Evolutionary conservation across 2,888 invertebrate genomes (phyloP).

Genomic region (Drosophila nr. perissopoda): DNA sequence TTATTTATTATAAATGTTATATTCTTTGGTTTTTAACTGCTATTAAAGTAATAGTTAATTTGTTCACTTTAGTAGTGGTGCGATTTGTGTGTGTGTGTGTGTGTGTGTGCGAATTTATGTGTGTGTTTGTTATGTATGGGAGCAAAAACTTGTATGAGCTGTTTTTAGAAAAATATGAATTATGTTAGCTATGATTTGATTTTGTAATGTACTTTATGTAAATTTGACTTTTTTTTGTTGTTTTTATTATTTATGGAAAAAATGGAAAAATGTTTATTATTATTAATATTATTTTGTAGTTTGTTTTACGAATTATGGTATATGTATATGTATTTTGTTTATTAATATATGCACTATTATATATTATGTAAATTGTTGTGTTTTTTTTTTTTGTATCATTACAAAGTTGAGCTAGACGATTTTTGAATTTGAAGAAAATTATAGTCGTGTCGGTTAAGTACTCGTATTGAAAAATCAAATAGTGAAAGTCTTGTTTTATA

Average conservation of each 20-base stretch:
- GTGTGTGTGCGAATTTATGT: slow-evolving; percentile 20
- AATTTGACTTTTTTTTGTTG: slow-evolving; percentile 1
- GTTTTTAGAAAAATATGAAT: slow-evolving; percentile 74
- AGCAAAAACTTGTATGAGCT: slow-evolving; percentile 72
- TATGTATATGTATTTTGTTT: slow-evolving; percentile 43
- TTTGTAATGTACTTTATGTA: slow-evolving; percentile 20
- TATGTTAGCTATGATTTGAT: slow-evolving; percentile 45
- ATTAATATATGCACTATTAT: slow-evolving; percentile 39
- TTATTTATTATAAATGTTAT: slow-evolving; percentile 12
- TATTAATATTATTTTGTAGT: slow-evolving; percentile 21
- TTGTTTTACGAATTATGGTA: slow-evolving; percentile 49
- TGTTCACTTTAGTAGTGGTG: slow-evolving; percentile 56
- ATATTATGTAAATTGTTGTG: slow-evolving; percentile 49
- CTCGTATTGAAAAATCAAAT: slow-evolving; percentile 24
- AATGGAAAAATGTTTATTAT: slow-evolving; percentile 45
- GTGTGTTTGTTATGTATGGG: slow-evolving; percentile 39
- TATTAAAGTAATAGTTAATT: slow-evolving; percentile 76
- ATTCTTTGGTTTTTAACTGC: slow-evolving; percentile 49
- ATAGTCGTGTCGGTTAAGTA: slow-evolving; percentile 43
- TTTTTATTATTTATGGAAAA: slow-evolving; percentile 38
- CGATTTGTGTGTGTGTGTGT: slow-evolving; percentile 17
- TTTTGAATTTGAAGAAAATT: slow-evolving; percentile 43
- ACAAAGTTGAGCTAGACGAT: slow-evolving; percentile 63
- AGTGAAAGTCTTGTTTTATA: slow-evolving; percentile 35
- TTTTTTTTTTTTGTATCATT: slow-evolving; percentile 17